phyloP scores from a whole-genome alignment of 2,888 invertebrate species.

The Euproctis similis region DNA sequence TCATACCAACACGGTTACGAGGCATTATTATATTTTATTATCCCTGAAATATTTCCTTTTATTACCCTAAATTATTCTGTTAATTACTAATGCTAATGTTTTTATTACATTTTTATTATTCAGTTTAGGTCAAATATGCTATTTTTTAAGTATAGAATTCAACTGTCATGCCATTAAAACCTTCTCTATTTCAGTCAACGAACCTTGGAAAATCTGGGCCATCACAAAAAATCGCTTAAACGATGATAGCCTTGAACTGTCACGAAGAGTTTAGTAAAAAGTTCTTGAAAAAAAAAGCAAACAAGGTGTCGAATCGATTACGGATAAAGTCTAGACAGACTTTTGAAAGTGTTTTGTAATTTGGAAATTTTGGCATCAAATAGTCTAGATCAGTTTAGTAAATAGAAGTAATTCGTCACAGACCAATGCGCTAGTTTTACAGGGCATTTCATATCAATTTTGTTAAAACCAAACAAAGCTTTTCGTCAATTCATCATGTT shows the following conservation, averaged over 20 bases:
- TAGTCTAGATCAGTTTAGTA: background rate
- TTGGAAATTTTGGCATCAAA: too few species aligned
- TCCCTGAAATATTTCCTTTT: too few species aligned
- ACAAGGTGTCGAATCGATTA: background rate
- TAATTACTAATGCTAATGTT: too few species aligned
- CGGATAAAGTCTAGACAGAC: slow-evolving; percentile 3
- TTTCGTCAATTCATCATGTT: too few species aligned
- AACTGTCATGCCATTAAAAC: slow-evolving; percentile 4
- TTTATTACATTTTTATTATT: too few species aligned
- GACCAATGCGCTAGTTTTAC: too few species aligned
- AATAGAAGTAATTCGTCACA: background rate
- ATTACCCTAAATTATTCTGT: too few species aligned
- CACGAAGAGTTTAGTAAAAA: slow-evolving; percentile 2
- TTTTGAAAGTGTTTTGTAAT: slow-evolving; percentile 7
- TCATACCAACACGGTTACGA: too few species aligned
- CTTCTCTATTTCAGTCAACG: slow-evolving; percentile 8
- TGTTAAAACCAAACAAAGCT: too few species aligned
- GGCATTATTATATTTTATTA: too few species aligned
- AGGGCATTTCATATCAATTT: too few species aligned
- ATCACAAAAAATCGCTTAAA: slow-evolving; percentile 4
- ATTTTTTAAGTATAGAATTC: background rate
- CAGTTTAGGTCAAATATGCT: too few species aligned
- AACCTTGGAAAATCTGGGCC: slow-evolving; percentile 9
- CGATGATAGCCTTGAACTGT: slow-evolving; percentile 12
- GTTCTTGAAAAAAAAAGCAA: background rate